These are phyloP conservation scores for Hemicordylus capensis DNA, from an alignment of 2,113 vertebrate species.

Conservation along the genomic window DNA sequence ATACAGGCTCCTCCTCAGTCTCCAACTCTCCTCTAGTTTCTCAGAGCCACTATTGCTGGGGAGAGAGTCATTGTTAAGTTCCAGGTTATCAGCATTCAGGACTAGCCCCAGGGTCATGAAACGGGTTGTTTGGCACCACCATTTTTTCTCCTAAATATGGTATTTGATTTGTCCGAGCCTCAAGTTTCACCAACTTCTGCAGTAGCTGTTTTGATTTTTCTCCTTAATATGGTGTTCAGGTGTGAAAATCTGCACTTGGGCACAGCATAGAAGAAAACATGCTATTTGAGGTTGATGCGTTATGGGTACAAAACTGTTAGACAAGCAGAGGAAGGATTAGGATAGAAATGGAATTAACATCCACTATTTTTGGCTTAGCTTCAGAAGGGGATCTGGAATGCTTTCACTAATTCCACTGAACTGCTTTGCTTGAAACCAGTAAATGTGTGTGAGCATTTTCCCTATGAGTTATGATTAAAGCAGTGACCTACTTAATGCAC, in stretches of 20 bases:
- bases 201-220: neutral
- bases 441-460: conserved; percentile 46
- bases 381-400: conserved; percentile 69
- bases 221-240: neutral
- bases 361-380: conserved; percentile 77
- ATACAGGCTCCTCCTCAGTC: neutral
- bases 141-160: neutral
- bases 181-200: too few species aligned
- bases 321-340: conserved; percentile 67
- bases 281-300: conserved; percentile 21
- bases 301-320: conserved; percentile 55
- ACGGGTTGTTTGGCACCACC: neutral
- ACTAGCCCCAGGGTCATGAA: neutral
- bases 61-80: neutral
- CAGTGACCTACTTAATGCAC: conserved; percentile 65
- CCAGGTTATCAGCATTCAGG: neutral
- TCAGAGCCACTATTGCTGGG: neutral
- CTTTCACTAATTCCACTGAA: conserved; percentile 74
- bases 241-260: conserved; percentile 12
- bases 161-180: too few species aligned
- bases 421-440: conserved; percentile 65
- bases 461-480: conserved; percentile 69
- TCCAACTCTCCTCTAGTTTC: neutral
- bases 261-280: conserved; percentile 3
- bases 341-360: conserved; percentile 75